Evolutionary conservation across 2,888 invertebrate genomes (phyloP).

Genomic region (Netelia inedita): DNA sequence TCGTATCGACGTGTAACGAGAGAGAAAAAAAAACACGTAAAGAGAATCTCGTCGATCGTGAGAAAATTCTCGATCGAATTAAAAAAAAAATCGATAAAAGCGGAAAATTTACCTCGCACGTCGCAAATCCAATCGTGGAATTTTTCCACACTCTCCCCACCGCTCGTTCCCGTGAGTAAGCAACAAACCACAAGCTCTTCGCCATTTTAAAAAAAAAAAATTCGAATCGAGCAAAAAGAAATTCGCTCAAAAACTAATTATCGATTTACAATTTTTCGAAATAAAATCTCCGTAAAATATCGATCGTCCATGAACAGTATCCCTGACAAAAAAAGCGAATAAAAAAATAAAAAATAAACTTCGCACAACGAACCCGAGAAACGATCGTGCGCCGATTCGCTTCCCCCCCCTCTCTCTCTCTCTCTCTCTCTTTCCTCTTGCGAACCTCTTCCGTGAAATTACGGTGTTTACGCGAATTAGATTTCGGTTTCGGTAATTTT

Average conservation of each 20-base stretch:
- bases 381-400: constrained; percentile 18
- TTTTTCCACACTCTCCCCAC: too few relatives aligned
- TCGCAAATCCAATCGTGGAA: not conserved
- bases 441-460: constrained; percentile 73
- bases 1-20: not conserved
- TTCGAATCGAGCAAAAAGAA: not conserved
- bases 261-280: too few relatives aligned
- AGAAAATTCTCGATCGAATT: not conserved
- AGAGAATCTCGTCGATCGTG: not conserved
- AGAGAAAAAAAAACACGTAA: not conserved
- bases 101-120: not conserved
- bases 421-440: not conserved
- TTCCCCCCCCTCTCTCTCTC: not conserved
- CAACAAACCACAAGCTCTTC: not conserved
- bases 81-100: constrained; percentile 1
- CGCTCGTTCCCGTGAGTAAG: not conserved
- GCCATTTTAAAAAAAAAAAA: not conserved
- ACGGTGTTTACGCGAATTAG: constrained; percentile 83
- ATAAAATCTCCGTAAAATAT: not conserved
- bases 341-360: constrained; percentile 12
- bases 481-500: constrained; percentile 84
- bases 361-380: constrained; percentile 42
- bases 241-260: too few relatives aligned
- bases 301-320: constrained; percentile 6
- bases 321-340: not conserved